Evolutionary conservation across 37 sponge, comb jelly and placozoan species (phyloP), one percentile per base, ranked within the genome.

Genomic region (Geodia barretti): DNA sequence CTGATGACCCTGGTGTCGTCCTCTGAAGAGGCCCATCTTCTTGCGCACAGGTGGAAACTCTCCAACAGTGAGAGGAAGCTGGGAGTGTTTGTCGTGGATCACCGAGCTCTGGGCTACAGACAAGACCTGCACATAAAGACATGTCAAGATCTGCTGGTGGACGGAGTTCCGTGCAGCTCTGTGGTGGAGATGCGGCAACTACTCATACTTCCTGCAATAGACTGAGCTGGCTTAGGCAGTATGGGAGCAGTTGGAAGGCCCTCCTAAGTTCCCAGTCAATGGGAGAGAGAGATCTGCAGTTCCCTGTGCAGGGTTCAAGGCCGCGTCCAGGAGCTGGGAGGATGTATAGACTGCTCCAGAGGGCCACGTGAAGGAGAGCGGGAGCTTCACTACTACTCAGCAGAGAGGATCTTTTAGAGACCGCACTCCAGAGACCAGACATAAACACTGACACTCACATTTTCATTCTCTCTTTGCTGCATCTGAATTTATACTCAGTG

Each of bases 361-460:
- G 42, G 24, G n/a, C n/a, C n/a, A n/a, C n/a, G n/a, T n/a, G n/a
- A 79, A 86, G 63, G 96, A 97, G 99, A 96, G 85, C 69, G 97
- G 94, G 64, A 91, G 87, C 72, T 98, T 71, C 72, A 79, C 54
- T 3, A n/a, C n/a, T n/a, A n/a, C 21, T 85, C 60, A 74, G 41
- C 68, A 92, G 74, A 81, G 95, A 96, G 43, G 93, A 98, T 7
- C 84, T 98, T 4, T 32, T 98, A n/a, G 79, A 68, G 32, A 14
- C 39, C 24, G 84, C 74, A 40, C 38, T 17, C 7, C 54, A 17
- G 54, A 47, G 54, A n/a, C n/a, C n/a, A 17, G 14, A 7, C 54
- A 47, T 47, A 47, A 47, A 47, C 54, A 47, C 11, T 47, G 54
- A 47, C 54, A 47, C 54, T 47, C 54, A 47, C 14, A 14, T n/a